Percentiles rank a stretch among this genome's conserved stretches.
Evolutionary conservation across 2,888 invertebrate genomes (phyloP).

Genomic region (Drosophila vallismaia): DNA sequence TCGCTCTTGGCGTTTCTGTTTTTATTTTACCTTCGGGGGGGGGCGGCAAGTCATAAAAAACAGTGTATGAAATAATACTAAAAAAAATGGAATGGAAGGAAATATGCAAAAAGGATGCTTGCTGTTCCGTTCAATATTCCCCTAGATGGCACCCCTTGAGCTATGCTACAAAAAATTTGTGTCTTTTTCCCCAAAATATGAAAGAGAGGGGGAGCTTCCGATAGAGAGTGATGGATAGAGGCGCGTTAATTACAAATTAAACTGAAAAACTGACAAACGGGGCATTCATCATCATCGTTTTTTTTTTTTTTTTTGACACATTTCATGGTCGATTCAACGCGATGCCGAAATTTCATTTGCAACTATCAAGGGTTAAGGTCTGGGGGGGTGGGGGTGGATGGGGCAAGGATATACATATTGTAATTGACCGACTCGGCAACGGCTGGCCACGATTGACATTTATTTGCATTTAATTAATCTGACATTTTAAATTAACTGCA

Average conservation of each 20-base stretch:
- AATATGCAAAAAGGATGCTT: neutral
- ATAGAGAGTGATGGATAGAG: neutral
- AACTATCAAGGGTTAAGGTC: slow-evolving; percentile 19
- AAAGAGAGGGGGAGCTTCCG: neutral
- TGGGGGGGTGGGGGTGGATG: neutral
- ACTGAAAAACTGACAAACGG: slow-evolving; percentile 32
- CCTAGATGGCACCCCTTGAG: no score
- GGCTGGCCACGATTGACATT: slow-evolving; percentile 55
- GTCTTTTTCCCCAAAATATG: neutral
- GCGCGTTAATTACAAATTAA: slow-evolving; percentile 41
- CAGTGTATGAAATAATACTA: neutral
- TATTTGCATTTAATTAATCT: slow-evolving; percentile 77
- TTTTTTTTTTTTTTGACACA: slow-evolving; percentile 53
- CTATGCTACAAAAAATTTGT: slow-evolving; percentile 5
- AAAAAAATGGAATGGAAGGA: neutral
- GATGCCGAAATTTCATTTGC: slow-evolving; percentile 48
- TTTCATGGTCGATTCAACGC: slow-evolving; percentile 56
- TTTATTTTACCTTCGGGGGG: neutral
- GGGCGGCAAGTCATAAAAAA: neutral
- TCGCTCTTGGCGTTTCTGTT: neutral
- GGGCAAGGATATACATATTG: neutral
- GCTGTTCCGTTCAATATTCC: neutral
- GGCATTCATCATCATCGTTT: slow-evolving; percentile 38
- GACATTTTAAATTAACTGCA: slow-evolving; percentile 73
- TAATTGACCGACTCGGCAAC: slow-evolving; percentile 38